Evolutionary conservation across 2,113 vertebrate genomes (phyloP).

Genomic region (Haemorhous mexicanus): DNA sequence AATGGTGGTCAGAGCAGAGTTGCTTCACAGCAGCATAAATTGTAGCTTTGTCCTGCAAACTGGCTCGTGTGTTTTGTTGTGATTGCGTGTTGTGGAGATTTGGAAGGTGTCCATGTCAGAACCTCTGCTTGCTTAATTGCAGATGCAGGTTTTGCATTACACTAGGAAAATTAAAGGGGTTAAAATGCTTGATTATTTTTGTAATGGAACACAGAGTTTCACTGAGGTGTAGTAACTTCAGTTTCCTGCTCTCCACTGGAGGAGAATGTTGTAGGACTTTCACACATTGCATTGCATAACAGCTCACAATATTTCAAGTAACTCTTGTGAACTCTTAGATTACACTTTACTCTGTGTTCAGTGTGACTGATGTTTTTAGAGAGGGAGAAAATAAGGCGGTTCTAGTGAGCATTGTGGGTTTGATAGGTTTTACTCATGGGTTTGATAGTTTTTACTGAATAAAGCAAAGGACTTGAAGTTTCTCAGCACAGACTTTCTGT

Average conservation of each 20-base stretch:
- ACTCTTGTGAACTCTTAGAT: not conserved
- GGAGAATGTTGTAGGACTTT: not conserved
- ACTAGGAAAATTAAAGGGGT: not conserved
- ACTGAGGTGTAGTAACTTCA: not conserved
- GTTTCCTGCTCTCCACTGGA: not conserved
- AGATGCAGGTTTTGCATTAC: not conserved
- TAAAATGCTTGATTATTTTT: not conserved
- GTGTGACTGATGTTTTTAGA: not conserved
- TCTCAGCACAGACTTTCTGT: not conserved
- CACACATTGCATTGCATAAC: not conserved
- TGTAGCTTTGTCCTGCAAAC: not conserved
- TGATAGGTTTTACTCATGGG: not conserved
- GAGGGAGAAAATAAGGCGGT: not conserved
- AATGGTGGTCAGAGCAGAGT: not conserved
- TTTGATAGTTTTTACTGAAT: not conserved
- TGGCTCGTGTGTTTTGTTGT: not conserved
- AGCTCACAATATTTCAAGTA: not conserved
- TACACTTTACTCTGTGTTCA: not conserved
- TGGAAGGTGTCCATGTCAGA: not conserved
- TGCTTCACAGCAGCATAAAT: not conserved
- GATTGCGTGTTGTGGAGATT: not conserved
- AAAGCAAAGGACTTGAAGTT: not conserved
- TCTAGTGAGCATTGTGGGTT: rapidly evolving
- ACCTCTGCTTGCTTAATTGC: not conserved
- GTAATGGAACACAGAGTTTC: not conserved